Conservation (phyloP, 92 coral and sea anemone genomes). For the Blastomussa wellsi region DNA sequence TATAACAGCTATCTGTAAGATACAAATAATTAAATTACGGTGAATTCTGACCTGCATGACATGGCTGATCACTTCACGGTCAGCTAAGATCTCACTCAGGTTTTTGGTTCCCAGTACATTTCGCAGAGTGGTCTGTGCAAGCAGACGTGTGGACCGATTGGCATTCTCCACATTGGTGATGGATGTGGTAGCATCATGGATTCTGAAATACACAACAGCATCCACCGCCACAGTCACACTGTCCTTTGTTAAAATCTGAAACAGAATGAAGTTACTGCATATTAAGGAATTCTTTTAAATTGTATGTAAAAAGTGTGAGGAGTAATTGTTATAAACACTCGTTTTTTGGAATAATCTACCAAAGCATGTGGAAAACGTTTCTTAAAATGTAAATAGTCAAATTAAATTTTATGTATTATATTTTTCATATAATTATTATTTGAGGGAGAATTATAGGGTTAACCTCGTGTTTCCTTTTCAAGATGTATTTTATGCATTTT, state of each 20-base stretch:
- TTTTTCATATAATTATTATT: no score
- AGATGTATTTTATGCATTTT: no score
- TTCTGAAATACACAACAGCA: slow-evolving; percentile 83
- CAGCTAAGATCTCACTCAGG: slow-evolving; percentile 78
- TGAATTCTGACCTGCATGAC: slow-evolving; percentile 63
- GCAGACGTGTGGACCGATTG: slow-evolving; percentile 77
- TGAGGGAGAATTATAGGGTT: no score
- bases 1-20: neutral
- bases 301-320: no score
- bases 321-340: no score
- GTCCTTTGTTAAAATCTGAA: slow-evolving; percentile 82
- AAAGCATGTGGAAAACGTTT: no score
- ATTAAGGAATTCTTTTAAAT: no score
- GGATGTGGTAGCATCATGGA: slow-evolving; percentile 81
- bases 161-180: slow-evolving; percentile 85
- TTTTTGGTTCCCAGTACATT: slow-evolving; percentile 82
- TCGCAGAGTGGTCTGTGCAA: slow-evolving; percentile 82
- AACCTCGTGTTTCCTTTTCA: no score
- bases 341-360: no score
- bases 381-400: no score
- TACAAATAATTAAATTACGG: neutral
- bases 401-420: no score
- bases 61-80: slow-evolving; percentile 73
- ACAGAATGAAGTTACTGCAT: neutral
- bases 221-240: slow-evolving; percentile 88